phyloP scores from a whole-genome alignment of 2,888 invertebrate species.

The Ormyrus thymus region DNA sequence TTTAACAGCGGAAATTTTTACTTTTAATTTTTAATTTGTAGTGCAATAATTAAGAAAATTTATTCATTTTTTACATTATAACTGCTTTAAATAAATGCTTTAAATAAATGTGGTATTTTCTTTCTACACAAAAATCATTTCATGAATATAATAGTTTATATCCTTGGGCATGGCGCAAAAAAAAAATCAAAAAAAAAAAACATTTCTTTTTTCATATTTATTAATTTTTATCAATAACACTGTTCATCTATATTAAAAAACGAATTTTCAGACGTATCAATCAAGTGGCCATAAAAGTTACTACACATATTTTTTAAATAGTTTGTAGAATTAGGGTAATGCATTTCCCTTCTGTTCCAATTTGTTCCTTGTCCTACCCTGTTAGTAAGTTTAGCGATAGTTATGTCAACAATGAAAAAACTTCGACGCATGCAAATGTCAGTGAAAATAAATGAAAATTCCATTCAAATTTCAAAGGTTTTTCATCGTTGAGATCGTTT shows the following conservation, averaged over 20 bases:
- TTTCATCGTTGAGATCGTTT: conserved; percentile 28
- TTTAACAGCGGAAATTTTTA: neutral
- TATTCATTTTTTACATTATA: too few species aligned
- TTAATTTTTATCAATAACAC: conserved; percentile 13
- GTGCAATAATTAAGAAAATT: too few species aligned
- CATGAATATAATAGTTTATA: conserved; percentile 32
- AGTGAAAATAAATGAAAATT: too few species aligned
- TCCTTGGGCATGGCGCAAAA: conserved; percentile 59
- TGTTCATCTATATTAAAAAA: neutral
- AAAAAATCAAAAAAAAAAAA: neutral
- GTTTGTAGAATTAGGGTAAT: conserved; percentile 65
- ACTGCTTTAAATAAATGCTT: too few species aligned
- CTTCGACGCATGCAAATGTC: neutral
- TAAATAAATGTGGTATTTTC: conserved; percentile 60
- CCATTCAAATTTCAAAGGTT: neutral
- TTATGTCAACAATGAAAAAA: conserved; percentile 56
- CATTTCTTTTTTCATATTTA: conserved; percentile 19
- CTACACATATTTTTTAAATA: conserved; percentile 56
- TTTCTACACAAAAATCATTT: conserved; percentile 59
- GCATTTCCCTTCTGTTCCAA: conserved; percentile 65
- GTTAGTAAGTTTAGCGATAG: conserved; percentile 59
- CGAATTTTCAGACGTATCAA: too few species aligned
- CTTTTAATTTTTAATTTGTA: neutral
- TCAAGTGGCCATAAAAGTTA: too few species aligned
- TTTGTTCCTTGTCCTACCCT: conserved; percentile 61